Conservation (phyloP, 2,797 vertebrate genomes). For the Danio kyathit region DNA sequence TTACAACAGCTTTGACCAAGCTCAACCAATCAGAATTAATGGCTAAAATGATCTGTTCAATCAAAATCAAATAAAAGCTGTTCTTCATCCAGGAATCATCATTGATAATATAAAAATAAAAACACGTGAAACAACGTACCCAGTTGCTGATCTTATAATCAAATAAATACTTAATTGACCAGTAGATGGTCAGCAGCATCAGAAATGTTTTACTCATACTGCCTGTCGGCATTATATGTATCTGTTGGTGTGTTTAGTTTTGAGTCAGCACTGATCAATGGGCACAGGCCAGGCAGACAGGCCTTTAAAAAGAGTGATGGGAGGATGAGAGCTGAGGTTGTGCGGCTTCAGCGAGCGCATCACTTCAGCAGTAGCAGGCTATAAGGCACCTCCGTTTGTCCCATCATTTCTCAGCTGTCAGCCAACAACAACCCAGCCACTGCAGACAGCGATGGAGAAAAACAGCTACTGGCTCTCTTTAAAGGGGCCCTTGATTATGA, state of each 20-base stretch:
- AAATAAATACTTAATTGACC: too few species aligned
- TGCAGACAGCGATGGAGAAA: slow-evolving; percentile 16
- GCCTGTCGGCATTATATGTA: slow-evolving; percentile 14
- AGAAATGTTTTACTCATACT: background rate
- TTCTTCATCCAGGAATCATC: too few species aligned
- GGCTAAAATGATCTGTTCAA: too few species aligned
- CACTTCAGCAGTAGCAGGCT: slow-evolving; percentile 34
- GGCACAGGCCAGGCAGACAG: slow-evolving; percentile 31
- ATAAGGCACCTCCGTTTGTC: slow-evolving; percentile 29
- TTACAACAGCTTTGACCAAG: too few species aligned
- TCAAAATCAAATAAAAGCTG: too few species aligned
- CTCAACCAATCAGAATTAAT: too few species aligned
- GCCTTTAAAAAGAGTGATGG: slow-evolving; percentile 51
- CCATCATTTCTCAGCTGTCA: slow-evolving; percentile 64
- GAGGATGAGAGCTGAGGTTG: slow-evolving; percentile 29
- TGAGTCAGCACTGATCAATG: slow-evolving; percentile 29
- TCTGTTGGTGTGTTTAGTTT: slow-evolving; percentile 19
- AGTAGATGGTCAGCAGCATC: too few species aligned
- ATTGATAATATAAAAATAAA: too few species aligned
- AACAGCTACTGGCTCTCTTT: slow-evolving; percentile 54
- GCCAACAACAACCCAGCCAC: slow-evolving; percentile 21
- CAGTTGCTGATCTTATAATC: too few species aligned
- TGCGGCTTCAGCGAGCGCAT: slow-evolving; percentile 44
- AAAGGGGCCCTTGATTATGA: too few species aligned
- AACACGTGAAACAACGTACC: too few species aligned